A percentile compares a stretch with the other conserved stretches of the same genome.
phyloP scores from a whole-genome alignment of 2,888 invertebrate species.

The Scelioninae gen. 2 region DNA sequence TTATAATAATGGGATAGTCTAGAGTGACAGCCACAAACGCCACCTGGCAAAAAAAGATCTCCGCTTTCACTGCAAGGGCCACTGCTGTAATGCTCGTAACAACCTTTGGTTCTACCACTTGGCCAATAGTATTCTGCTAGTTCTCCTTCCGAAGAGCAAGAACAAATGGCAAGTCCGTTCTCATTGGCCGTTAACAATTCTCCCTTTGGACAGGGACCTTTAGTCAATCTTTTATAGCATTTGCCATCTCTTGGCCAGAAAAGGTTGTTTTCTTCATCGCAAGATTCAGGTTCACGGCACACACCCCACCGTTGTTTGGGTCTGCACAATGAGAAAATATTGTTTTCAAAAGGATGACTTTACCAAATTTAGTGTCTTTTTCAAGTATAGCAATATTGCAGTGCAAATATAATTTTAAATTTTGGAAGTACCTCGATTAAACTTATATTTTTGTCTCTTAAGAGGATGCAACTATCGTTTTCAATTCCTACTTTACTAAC shows the following conservation, averaged over 20 bases:
- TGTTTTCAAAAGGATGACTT: no score
- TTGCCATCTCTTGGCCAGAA: slow-evolving; percentile 87
- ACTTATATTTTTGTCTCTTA: no score
- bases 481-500: no score
- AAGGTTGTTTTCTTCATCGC: slow-evolving; percentile 80
- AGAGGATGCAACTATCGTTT: no score
- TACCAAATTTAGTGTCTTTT: no score
- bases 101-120: slow-evolving; percentile 78
- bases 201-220: slow-evolving; percentile 87
- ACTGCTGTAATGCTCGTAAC: slow-evolving; percentile 82
- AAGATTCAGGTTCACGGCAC: slow-evolving; percentile 82
- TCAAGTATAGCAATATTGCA: no score
- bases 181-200: slow-evolving; percentile 80
- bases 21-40: slow-evolving; percentile 83
- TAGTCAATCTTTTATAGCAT: slow-evolving; percentile 83
- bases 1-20: slow-evolving; percentile 86
- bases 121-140: slow-evolving; percentile 79
- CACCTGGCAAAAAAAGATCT: slow-evolving; percentile 85
- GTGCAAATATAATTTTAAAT: no score
- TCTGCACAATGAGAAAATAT: no score
- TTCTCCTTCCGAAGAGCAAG: slow-evolving; percentile 78
- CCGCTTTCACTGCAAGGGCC: slow-evolving; percentile 88
- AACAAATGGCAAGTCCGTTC: slow-evolving; percentile 82
- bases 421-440: no score
- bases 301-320: slow-evolving; percentile 82